Evolutionary conservation across 2,888 invertebrate species (phyloP).

Genomic region (Archips xylosteana): DNA sequence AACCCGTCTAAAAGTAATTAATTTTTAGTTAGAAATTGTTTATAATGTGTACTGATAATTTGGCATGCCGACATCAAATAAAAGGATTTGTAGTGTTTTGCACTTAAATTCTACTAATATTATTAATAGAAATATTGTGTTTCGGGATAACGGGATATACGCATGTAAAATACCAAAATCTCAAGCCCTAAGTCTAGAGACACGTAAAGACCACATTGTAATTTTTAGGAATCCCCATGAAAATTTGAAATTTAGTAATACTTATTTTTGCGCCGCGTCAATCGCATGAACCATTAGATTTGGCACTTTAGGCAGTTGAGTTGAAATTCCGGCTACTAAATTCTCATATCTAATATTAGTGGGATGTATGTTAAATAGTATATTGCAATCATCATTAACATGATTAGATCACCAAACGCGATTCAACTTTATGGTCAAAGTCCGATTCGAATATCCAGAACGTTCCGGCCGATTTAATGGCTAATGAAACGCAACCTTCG

Average conservation of each 20-base stretch:
- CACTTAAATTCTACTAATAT: too few relatives aligned
- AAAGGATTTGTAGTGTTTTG: neutral
- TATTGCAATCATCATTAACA: neutral
- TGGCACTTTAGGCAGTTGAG: too few relatives aligned
- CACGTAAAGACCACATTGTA: too few relatives aligned
- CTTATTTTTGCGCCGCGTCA: too few relatives aligned
- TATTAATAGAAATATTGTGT: too few relatives aligned
- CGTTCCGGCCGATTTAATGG: conserved; percentile 7
- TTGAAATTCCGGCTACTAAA: too few relatives aligned
- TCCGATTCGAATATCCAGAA: conserved; percentile 3
- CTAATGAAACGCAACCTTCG: conserved; percentile 14
- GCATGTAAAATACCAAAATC: too few relatives aligned
- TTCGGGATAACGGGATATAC: too few relatives aligned
- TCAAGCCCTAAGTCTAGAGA: too few relatives aligned
- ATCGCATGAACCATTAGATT: too few relatives aligned
- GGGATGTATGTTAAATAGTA: neutral
- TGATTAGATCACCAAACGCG: neutral
- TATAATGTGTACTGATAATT: neutral
- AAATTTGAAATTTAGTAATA: too few relatives aligned
- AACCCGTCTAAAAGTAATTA: neutral
- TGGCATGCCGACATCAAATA: neutral
- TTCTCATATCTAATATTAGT: neutral
- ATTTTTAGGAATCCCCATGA: too few relatives aligned
- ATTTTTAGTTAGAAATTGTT: neutral
- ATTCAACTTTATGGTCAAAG: neutral